Percentiles rank a stretch among this genome's conserved stretches.
Evolutionary conservation across 2,797 vertebrate species (phyloP).

Genomic region (Phrynocephalus guinanensis): DNA sequence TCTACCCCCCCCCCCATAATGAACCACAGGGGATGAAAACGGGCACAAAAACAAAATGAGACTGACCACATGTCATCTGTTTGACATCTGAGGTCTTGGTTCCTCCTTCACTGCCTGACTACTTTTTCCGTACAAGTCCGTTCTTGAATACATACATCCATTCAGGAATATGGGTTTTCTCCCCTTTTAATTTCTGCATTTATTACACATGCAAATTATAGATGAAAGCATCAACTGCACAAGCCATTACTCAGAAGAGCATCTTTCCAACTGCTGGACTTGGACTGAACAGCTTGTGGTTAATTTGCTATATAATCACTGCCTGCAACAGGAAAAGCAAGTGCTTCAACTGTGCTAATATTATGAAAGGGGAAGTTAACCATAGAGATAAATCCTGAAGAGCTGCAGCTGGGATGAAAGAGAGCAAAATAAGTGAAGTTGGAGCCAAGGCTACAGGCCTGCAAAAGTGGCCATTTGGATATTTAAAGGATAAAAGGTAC

Average conservation of each 20-base stretch:
- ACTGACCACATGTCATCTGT: not conserved
- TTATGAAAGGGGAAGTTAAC: slow-evolving; percentile 83
- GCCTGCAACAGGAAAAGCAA: slow-evolving; percentile 79
- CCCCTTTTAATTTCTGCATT: slow-evolving; percentile 79
- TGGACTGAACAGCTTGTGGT: slow-evolving; percentile 84
- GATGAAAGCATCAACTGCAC: slow-evolving; percentile 81
- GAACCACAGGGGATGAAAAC: not conserved
- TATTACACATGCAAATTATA: slow-evolving; percentile 82
- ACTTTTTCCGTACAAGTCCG: slow-evolving; percentile 54
- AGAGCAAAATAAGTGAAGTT: slow-evolving; percentile 66
- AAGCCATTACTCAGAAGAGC: slow-evolving; percentile 84
- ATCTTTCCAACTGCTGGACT: slow-evolving; percentile 80
- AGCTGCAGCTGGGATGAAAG: slow-evolving; percentile 78
- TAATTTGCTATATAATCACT: slow-evolving; percentile 86
- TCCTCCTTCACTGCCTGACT: not conserved
- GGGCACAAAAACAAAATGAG: not conserved
- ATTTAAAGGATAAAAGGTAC: slow-evolving; percentile 73
- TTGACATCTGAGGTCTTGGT: slow-evolving; percentile 54
- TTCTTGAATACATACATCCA: slow-evolving; percentile 66
- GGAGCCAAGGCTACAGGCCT: slow-evolving; percentile 68
- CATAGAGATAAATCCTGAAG: slow-evolving; percentile 78
- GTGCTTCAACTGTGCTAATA: slow-evolving; percentile 81
- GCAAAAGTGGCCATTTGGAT: slow-evolving; percentile 68
- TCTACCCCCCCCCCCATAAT: too few relatives aligned
- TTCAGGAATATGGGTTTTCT: slow-evolving; percentile 21